A percentile compares a stretch with the other conserved stretches of the same genome.
Evolutionary conservation across 2,113 vertebrate genomes (phyloP).

Genomic region (Anarrhichthys ocellatus): DNA sequence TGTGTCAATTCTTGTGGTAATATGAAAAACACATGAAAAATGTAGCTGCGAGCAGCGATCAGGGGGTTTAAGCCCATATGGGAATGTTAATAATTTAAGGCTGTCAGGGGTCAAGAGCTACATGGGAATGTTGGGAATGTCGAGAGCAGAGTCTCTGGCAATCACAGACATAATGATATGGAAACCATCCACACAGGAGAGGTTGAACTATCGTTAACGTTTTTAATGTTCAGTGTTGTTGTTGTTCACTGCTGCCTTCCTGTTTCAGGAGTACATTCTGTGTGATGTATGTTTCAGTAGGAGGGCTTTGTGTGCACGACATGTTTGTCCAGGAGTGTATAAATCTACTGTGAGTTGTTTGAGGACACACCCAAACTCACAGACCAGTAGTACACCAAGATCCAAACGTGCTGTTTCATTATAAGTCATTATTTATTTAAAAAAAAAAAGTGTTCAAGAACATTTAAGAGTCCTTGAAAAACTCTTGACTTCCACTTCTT

Average conservation of each 20-base stretch:
- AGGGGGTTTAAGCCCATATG: constrained; percentile 72
- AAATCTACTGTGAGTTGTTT: constrained; percentile 49
- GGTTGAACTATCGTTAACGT: constrained; percentile 14
- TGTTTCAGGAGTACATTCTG: constrained; percentile 37
- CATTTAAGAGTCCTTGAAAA: not conserved
- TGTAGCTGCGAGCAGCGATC: constrained; percentile 72
- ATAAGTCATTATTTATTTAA: not conserved
- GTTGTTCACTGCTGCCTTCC: constrained; percentile 17
- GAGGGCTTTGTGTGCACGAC: constrained; percentile 35
- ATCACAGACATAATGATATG: constrained; percentile 63
- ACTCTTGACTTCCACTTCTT: not conserved
- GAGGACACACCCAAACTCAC: constrained; percentile 49
- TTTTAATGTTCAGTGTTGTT: constrained; percentile 9
- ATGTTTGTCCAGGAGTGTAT: constrained; percentile 52
- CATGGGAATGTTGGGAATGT: constrained; percentile 77
- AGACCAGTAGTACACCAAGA: constrained; percentile 2
- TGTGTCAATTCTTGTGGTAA: constrained; percentile 43
- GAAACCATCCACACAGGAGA: constrained; percentile 32
- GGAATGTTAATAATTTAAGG: constrained; percentile 82
- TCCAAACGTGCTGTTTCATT: not conserved
- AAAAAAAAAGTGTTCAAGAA: not conserved
- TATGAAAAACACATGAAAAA: constrained; percentile 77
- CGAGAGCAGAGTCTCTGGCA: constrained; percentile 62
- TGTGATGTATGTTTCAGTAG: constrained; percentile 36
- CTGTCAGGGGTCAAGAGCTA: constrained; percentile 76